These are phyloP conservation scores for Gallinago media DNA, from an alignment of 2,113 vertebrate genomes.

Conservation along the genomic window DNA sequence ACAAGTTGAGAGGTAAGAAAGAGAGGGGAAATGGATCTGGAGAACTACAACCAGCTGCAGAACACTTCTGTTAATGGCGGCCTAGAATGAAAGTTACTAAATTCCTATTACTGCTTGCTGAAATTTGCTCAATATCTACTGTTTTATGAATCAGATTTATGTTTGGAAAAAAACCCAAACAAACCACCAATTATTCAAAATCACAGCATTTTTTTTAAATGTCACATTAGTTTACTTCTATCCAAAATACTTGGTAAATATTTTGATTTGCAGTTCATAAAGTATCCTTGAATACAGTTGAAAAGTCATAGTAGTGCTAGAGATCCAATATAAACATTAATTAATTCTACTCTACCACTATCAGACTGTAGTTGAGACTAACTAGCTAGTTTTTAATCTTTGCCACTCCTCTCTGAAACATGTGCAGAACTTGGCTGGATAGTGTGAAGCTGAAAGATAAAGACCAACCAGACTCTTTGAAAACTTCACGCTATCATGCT, in stretches of 20 bases:
- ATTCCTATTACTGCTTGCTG: background rate
- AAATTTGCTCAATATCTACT: background rate
- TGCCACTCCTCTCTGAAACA: constrained; percentile 31
- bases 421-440: constrained; percentile 70
- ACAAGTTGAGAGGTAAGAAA: background rate
- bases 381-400: background rate
- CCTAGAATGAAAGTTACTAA: background rate
- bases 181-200: background rate
- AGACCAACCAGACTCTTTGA: constrained; percentile 45
- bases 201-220: background rate
- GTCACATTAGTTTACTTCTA: background rate
- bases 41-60: background rate
- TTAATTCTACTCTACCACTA: background rate
- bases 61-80: background rate
- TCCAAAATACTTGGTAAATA: background rate
- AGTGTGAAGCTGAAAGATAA: constrained; percentile 75
- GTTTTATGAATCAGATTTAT: background rate
- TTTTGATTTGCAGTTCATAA: background rate
- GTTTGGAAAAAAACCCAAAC: background rate
- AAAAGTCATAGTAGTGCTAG: background rate
- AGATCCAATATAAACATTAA: background rate
- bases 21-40: background rate
- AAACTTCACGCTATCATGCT: constrained; percentile 59
- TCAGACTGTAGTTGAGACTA: background rate
- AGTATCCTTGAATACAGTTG: background rate